Percentiles rank a stretch among this genome's conserved stretches.
Evolutionary conservation across 2,888 invertebrate genomes (phyloP).

Genomic region (Lasioglossum calceatum): DNA sequence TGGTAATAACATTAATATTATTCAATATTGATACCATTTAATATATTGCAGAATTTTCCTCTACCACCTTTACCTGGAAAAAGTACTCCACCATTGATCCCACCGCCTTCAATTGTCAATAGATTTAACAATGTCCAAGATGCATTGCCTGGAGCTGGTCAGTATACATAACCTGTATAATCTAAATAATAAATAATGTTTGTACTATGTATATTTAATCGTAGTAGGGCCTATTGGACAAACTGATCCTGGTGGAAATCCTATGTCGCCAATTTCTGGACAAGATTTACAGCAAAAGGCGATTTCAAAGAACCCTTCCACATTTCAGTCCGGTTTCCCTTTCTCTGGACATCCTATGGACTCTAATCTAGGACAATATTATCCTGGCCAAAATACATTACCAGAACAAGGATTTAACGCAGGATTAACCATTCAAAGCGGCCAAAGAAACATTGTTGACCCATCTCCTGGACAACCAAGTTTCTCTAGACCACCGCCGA

Average conservation of each 20-base stretch:
- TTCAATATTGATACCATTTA: constrained; percentile 7
- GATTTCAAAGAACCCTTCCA: constrained; percentile 64
- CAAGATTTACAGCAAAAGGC: constrained; percentile 30
- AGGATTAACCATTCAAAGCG: constrained; percentile 39
- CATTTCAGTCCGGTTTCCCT: constrained; percentile 72
- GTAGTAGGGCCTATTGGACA: constrained; percentile 43
- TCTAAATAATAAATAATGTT: not conserved
- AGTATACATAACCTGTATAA: constrained; percentile 11
- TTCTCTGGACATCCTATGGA: constrained; percentile 71
- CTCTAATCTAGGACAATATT: constrained; percentile 50
- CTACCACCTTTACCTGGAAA: constrained; percentile 67
- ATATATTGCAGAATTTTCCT: constrained; percentile 68
- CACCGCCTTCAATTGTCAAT: constrained; percentile 70
- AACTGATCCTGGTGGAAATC: constrained; percentile 56
- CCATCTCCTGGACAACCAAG: constrained; percentile 58
- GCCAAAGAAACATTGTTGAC: constrained; percentile 44
- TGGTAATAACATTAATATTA: constrained; percentile 12
- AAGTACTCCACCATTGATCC: constrained; percentile 59
- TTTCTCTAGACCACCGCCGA: constrained; percentile 58
- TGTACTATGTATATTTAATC: not conserved
- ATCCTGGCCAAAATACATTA: constrained; percentile 57
- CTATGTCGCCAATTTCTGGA: constrained; percentile 27
- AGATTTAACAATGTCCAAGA: constrained; percentile 74
- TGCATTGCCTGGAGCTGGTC: constrained; percentile 64
- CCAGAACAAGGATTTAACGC: constrained; percentile 48